Evolutionary conservation across 1,140 invertebrate species (phyloP).

Genomic region (Drosophila arizonae): DNA sequence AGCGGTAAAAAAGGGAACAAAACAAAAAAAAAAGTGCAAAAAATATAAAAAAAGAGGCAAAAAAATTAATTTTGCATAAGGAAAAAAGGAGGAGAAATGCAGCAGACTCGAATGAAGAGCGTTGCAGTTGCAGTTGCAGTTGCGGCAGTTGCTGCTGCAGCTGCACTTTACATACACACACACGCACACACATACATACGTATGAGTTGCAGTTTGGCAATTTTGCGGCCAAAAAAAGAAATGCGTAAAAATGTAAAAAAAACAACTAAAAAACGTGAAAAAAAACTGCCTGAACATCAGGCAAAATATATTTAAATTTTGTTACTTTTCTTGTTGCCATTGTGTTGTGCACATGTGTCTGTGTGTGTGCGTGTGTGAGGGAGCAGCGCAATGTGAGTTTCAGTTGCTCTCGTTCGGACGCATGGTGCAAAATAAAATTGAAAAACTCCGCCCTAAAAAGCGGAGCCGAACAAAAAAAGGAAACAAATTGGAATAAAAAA

Average conservation of each 20-base stretch:
- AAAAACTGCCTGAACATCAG: conserved; percentile 34
- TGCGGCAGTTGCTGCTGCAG: conserved; percentile 26
- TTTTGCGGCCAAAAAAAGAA: conserved; percentile 51
- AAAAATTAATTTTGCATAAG: conserved; percentile 45
- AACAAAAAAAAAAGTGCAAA: conserved; percentile 43
- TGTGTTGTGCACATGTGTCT: conserved; percentile 9
- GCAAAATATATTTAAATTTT: conserved; percentile 69
- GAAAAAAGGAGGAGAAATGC: conserved; percentile 55
- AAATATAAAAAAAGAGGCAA: conserved; percentile 6
- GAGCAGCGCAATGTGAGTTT: conserved; percentile 35
- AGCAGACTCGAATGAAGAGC: conserved; percentile 20
- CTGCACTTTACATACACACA: conserved; percentile 64
- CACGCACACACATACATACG: conserved; percentile 1
- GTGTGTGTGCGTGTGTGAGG: conserved; percentile 30
- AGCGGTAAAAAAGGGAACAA: conserved; percentile 39
- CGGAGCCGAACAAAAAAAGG: conserved; percentile 30
- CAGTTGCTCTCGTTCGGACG: conserved; percentile 58
- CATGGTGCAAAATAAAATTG: conserved; percentile 69
- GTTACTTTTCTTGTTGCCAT: conserved; percentile 52
- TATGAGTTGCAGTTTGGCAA: conserved; percentile 69
- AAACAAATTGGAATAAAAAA: conserved; percentile 49
- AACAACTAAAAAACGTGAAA: conserved; percentile 23
- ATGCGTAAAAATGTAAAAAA: conserved; percentile 15
- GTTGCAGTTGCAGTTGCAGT: conserved; percentile 42
- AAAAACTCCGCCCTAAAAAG: conserved; percentile 82